phyloP scores from a whole-genome alignment of 2,113 vertebrate species.

The Picathartes gymnocephalus region DNA sequence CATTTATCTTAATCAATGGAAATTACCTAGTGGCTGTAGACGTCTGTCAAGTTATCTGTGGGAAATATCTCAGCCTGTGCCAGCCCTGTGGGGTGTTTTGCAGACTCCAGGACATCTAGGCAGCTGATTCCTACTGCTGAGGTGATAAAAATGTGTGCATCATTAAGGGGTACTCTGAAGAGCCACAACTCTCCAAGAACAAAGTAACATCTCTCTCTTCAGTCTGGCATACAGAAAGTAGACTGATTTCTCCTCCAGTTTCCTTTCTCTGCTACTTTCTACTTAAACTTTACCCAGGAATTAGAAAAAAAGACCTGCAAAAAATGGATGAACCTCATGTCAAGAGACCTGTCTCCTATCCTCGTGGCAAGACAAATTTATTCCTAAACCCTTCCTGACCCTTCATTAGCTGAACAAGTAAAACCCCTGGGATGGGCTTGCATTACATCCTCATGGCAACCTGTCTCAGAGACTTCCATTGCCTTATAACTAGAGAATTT shows the following conservation, averaged over 20 bases:
- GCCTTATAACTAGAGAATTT: background rate
- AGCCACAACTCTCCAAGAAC: background rate
- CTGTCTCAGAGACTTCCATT: background rate
- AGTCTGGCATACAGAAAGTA: background rate
- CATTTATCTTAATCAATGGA: background rate
- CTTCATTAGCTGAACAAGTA: background rate
- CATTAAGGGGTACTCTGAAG: background rate
- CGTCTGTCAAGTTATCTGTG: background rate
- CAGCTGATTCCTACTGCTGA: background rate
- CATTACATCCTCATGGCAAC: background rate
- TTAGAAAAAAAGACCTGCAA: background rate
- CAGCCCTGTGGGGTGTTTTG: background rate
- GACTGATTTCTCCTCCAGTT: background rate
- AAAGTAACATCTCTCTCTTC: background rate
- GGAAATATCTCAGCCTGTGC: background rate
- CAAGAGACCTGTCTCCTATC: background rate
- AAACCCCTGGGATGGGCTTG: background rate
- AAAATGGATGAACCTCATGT: rapidly evolving
- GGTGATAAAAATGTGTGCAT: background rate
- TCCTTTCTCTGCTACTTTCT: background rate
- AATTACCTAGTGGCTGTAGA: background rate
- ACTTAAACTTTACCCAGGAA: background rate
- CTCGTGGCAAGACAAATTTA: background rate
- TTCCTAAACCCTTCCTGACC: background rate
- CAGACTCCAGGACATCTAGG: background rate